Evolutionary conservation across 2,888 invertebrate species (phyloP), one percentile per base, ranked within the genome.

Genomic region (Esperia sulphurella): DNA sequence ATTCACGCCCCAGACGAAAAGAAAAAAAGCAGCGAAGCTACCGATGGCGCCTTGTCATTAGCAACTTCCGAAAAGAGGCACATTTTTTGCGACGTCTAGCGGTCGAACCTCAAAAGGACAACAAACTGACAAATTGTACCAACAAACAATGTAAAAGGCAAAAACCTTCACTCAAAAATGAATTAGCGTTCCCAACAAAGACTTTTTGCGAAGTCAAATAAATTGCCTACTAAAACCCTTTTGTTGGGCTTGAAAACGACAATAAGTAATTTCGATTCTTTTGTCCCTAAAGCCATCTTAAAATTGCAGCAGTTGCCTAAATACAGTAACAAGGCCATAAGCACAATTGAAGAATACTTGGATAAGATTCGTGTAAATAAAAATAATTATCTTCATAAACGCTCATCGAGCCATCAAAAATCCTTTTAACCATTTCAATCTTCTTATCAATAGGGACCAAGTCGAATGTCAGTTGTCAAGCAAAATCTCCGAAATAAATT

Each of bases 11-110:
- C 51, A 56, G 51, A 51, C 63, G 65, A 75, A 75, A 77, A 78
- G 50, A 63, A 65, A 75, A 75, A 77, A 78, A 76, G 73, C 52
- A 65, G 68, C 74, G 79, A 83, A 80, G 81, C 84, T 81, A 75
- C 80, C 65, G 70, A 71, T 77, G 87, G 86, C 88, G 87, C 88
- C 87, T 79, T 85, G 76, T 85, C 79, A 87, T 88, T 86, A 86
- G 77, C 65, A 63, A 84, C 84, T 86, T 87, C 88, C 87, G 84
- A 88, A 87, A 80, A 75, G 74, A 64, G 68, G 64, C 72, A 65
- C 54, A 56, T 66, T 83, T 85, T 86, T 84, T 77, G 67, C 62
- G 52, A 53, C 61, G 75, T 75, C 82, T 78, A 82, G 74, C 81
- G 81, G 78, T 59, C 58, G 58, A 50, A 61, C 58, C 65, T 76